Base-by-base conservation (phyloP, 2,797 vertebrate species). In the Sparidentex hasta region DNA sequence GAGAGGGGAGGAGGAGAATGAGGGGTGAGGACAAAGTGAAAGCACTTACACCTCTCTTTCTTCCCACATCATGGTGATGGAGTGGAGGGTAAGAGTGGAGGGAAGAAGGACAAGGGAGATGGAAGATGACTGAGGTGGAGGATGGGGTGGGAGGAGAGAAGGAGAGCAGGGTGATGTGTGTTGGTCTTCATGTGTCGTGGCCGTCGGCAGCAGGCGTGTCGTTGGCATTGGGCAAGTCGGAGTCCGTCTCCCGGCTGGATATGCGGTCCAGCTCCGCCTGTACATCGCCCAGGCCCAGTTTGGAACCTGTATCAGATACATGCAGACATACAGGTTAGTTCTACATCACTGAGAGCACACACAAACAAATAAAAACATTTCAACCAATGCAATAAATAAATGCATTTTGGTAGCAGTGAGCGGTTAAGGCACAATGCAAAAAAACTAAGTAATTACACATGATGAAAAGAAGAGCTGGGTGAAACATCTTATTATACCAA, bases 241-340 rank as follows among this genome's bases (percentile, higher is more conserved):
- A 89, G 86, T 96, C 96, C 57, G 95, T 94, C 87, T 99, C 98
- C 67, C 97, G 96, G 89, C 96, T 97, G 92, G 98, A 97, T 89
- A 99, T 99, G 94, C 98, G 97, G 94, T 99, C 98, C 88, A 99
- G 90, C 92, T 99, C 98, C 14, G 98, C 98, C 79, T 99, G 98
- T 91, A 99, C 98, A 33, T 99, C 98, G 38, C 97, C 98, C 91
- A 99, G 95, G 85, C 98, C 97, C 89, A 98, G 95, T 89, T 99
- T 99, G 52, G 98, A 98, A 92, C 98, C 98, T 99, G 91, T 20
- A 71, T 56, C 13, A 64, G 6, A 78, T 0, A 55, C 7, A 82
- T 17, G 62, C 3, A 51, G 29, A 67, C 5, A 9, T 3, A 50
- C 7, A 50, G 29, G 46, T 75, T 1, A 74, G 23, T 17, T 3